These are phyloP conservation scores for Orchesellides sinensis DNA, from an alignment of 2,888 invertebrate genomes.

Conservation along the genomic window DNA sequence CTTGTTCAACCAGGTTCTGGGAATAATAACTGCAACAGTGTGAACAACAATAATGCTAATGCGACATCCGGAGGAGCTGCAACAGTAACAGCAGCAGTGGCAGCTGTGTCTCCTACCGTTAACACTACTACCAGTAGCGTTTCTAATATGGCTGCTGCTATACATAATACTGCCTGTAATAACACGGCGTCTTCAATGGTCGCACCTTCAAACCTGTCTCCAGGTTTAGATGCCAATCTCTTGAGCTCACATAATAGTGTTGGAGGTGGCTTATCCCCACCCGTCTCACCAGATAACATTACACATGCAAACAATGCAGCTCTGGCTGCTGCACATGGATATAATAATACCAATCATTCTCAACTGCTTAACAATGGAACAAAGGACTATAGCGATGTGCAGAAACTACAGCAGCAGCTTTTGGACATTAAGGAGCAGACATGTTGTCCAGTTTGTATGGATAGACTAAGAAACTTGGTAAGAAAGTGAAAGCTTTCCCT, in stretches of 20 bases:
- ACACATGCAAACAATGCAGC: conserved; percentile 71
- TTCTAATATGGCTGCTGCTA: conserved; percentile 61
- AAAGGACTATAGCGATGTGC: conserved; percentile 87
- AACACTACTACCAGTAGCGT: conserved; percentile 11
- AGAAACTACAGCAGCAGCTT: conserved; percentile 94
- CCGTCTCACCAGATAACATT: conserved; percentile 71
- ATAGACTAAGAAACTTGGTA: conserved; percentile 96
- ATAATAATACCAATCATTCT: conserved; percentile 54
- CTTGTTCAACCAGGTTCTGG: conserved; percentile 55
- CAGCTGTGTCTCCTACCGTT: conserved; percentile 28
- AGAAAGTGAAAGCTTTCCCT: no score
- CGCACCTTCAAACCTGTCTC: conserved; percentile 71
- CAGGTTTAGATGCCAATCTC: conserved; percentile 74
- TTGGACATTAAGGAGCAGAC: conserved; percentile 99
- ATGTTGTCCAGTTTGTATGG: conserved; percentile 98
- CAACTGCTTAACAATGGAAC: conserved; percentile 82
- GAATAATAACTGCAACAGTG: conserved; percentile 64
- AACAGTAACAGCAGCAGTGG: conserved; percentile 16
- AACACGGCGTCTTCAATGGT: conserved; percentile 47
- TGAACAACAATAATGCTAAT: conserved; percentile 54
- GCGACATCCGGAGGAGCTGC: conserved; percentile 38
- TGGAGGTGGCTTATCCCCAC: conserved; percentile 54
- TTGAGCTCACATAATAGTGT: conserved; percentile 64
- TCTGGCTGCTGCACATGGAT: conserved; percentile 63
- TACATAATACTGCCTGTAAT: conserved; percentile 43